phyloP scores from a whole-genome alignment of 2,113 vertebrate species.

The Bufo bufo region DNA sequence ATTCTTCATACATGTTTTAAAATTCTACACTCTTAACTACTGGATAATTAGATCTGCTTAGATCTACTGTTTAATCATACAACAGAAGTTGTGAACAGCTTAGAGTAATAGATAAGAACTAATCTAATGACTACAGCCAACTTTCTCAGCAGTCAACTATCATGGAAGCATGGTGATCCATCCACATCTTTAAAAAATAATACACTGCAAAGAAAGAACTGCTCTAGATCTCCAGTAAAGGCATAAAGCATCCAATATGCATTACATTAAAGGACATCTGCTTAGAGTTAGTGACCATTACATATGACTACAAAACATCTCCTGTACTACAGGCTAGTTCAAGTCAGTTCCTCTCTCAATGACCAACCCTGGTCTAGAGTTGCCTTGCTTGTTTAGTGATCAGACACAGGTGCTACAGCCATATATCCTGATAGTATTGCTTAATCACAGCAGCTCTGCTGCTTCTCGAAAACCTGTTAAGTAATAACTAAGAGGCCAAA shows the following conservation, averaged over 20 bases:
- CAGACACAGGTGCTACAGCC: no score
- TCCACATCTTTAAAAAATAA: slow-evolving; percentile 7
- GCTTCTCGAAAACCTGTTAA: no score
- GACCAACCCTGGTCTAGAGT: no score
- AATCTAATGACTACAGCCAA: not conserved
- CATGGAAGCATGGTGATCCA: not conserved
- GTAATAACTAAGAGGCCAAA: no score
- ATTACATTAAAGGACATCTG: not conserved
- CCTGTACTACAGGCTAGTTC: not conserved
- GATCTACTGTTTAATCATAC: not conserved
- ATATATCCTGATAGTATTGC: no score
- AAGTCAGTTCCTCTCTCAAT: no score
- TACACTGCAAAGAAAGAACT: not conserved
- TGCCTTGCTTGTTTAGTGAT: no score
- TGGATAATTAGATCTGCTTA: not conserved
- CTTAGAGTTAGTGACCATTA: not conserved
- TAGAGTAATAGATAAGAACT: not conserved
- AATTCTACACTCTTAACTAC: no score
- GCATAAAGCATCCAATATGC: not conserved
- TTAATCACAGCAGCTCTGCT: no score
- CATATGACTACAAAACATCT: not conserved
- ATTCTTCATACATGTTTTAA: no score
- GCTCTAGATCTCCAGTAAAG: not conserved
- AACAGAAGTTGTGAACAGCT: not conserved
- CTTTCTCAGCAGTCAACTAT: not conserved